Base-by-base conservation (phyloP, 2,797 vertebrate species). In the Centropyge bicolor region DNA sequence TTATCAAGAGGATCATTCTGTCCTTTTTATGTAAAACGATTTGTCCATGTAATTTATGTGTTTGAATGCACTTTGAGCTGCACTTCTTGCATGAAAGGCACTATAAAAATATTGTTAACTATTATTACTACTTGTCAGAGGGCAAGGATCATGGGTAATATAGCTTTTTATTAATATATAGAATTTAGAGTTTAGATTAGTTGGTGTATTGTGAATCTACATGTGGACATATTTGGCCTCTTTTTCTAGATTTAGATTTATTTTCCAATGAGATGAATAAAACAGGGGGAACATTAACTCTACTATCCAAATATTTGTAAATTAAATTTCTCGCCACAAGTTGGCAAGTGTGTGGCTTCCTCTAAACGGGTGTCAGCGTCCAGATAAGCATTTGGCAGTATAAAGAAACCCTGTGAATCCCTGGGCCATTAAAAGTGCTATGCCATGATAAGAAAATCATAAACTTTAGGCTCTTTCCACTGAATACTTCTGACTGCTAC, bases 371-470 rank as follows among this genome's bases (percentile, higher is more conserved):
- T 62, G 27, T 63, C 65, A 73, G n/a, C 55, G 68, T 84, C 16
- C 65, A 68, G 84, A 89, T 83, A 76, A 78, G 70, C 40, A 54
- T 78, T 67, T 81, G 20, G 54, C 12, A 77, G 63, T 73, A 89
- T 82, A 91, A 90, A 88, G 76, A 80, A 55, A 61, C 56, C 59
- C 68, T 86, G 70, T 89, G 63, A 67, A 22, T 74, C 43, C 51
- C 64, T 61, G 46, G 43, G 35, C 64, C 61, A 89, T 92, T 91
- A 91, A 82, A 88, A 87, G 88, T 71, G 76, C 77, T 56, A 41
- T 78, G 79, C 24, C 60, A 36, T 65, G 67, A 80, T 81, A 78
- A 81, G 49, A 86, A 61, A 51, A n/a, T 24, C 0, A 22, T 14
- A 3, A 54, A 56, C 72, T 70, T 68, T 14, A 41, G 1, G 19